These are phyloP conservation scores for Poeciliopsis retropinna DNA, from an alignment of 2,113 vertebrate genomes.

Conservation along the genomic window DNA sequence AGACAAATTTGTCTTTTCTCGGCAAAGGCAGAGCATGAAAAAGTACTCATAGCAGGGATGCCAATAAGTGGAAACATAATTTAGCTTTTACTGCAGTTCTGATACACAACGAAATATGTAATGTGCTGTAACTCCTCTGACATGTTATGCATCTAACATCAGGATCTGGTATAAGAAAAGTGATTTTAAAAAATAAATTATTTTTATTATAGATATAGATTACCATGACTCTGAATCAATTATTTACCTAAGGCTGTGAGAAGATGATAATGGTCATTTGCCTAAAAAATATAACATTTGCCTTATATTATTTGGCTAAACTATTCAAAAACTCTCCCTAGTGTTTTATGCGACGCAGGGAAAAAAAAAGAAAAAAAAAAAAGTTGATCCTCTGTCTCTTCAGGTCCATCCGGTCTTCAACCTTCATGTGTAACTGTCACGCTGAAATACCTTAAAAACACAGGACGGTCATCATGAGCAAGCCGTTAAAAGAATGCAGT, in stretches of 20 bases:
- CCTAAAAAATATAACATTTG: neutral
- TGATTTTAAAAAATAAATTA: neutral
- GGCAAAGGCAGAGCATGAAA: too few species aligned
- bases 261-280: neutral
- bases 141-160: neutral
- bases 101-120: too few species aligned
- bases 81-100: too few species aligned
- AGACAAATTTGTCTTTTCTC: neutral
- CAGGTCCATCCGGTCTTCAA: neutral
- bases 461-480: neutral
- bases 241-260: neutral
- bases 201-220: neutral
- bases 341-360: neutral
- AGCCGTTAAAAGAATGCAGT: conserved; percentile 29
- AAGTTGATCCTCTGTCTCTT: neutral
- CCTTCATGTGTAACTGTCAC: conserved; percentile 5
- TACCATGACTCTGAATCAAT: neutral
- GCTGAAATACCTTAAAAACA: conserved; percentile 11
- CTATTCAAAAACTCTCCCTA: neutral
- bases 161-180: neutral
- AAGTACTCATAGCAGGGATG: too few species aligned
- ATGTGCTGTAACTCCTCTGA: neutral
- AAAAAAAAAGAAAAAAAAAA: neutral
- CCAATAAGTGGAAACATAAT: too few species aligned
- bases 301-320: neutral